Percentiles rank a stretch among this genome's conserved stretches.
These are phyloP conservation scores for Chionis minor DNA, from an alignment of 2,113 vertebrate genomes.

Conservation along the genomic window DNA sequence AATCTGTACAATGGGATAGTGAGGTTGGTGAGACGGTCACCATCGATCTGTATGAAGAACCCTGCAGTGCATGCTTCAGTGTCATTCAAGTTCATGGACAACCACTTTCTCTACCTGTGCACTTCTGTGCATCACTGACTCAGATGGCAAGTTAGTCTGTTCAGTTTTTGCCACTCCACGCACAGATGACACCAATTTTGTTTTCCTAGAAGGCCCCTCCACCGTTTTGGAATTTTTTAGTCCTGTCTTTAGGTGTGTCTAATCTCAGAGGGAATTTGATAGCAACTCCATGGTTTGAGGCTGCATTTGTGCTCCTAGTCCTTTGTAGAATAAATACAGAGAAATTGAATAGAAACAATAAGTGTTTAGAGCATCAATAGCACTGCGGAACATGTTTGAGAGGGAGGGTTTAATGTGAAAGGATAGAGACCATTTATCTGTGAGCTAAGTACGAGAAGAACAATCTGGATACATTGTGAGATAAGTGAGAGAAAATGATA, in stretches of 20 bases:
- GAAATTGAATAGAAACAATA: not conserved
- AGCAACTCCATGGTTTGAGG: not conserved
- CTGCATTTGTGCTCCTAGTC: not conserved
- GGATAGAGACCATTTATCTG: not conserved
- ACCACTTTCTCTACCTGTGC: not conserved
- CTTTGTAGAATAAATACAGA: not conserved
- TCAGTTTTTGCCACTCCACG: not conserved
- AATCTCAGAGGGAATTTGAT: not conserved
- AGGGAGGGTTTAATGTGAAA: not conserved
- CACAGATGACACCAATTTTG: fast-evolving
- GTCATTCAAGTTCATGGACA: not conserved
- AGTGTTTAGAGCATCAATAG: not conserved
- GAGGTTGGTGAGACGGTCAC: not conserved
- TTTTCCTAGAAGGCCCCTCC: not conserved
- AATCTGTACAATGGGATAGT: not conserved
- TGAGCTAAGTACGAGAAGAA: not conserved
- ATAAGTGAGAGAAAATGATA: not conserved
- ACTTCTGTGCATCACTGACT: not conserved
- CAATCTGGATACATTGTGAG: not conserved
- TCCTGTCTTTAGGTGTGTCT: not conserved
- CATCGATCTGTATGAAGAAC: fast-evolving
- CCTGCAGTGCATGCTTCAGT: not conserved
- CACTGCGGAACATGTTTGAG: not conserved
- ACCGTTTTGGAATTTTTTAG: not conserved
- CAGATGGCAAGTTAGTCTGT: not conserved